Evolutionary conservation across 2,888 invertebrate species (phyloP).

Genomic region (Napeogenes sylphis): DNA sequence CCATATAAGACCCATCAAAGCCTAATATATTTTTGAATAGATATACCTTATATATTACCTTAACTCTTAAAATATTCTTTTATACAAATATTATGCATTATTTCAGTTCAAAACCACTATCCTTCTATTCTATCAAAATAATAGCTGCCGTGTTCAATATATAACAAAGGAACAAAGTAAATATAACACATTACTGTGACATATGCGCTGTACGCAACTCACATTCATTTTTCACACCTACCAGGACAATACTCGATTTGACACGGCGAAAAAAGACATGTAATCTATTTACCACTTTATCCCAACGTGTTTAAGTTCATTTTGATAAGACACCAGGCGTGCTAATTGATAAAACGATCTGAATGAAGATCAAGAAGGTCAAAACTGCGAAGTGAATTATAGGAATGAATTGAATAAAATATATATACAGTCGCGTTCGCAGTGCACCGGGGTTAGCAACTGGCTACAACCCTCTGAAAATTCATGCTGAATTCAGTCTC

Average conservation of each 20-base stretch:
- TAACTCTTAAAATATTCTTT: no score
- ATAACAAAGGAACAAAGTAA: background rate
- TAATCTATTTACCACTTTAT: background rate
- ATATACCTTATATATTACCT: no score
- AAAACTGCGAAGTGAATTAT: constrained; percentile 50
- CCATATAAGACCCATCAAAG: background rate
- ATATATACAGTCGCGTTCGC: constrained; percentile 43
- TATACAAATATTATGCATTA: no score
- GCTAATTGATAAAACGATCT: constrained; percentile 42
- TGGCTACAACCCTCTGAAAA: constrained; percentile 39
- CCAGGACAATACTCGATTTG: background rate
- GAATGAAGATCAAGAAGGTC: constrained; percentile 49
- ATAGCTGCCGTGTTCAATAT: constrained; percentile 1
- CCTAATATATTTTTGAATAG: no score
- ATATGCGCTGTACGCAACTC: constrained; percentile 3
- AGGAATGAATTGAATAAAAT: constrained; percentile 37
- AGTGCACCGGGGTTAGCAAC: constrained; percentile 40
- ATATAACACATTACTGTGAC: background rate
- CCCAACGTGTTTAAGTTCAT: background rate
- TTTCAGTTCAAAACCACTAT: background rate
- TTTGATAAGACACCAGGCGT: constrained; percentile 13
- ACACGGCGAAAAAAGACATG: background rate
- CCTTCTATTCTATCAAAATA: background rate
- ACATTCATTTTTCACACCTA: constrained; percentile 5
- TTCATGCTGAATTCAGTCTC: constrained; percentile 46